Conservation (phyloP, 2,888 invertebrate genomes). For the Trissonchulus latispiculum region DNA sequence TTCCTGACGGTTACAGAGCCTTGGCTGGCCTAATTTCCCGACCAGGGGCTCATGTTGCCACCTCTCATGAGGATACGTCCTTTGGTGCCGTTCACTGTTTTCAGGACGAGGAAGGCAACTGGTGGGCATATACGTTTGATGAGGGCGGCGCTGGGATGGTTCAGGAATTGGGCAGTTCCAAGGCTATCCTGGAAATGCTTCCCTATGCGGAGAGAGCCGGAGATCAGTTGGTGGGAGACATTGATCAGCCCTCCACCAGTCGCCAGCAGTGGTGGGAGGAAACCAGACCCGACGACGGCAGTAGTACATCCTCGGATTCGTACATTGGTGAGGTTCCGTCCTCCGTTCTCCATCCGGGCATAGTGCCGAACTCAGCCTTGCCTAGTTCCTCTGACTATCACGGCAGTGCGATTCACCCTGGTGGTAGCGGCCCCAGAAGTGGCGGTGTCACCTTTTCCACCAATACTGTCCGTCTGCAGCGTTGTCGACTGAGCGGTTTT, state of each 20-base stretch:
- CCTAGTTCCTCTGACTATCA: not conserved
- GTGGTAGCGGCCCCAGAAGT: not conserved
- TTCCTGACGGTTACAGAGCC: slow-evolving; percentile 24
- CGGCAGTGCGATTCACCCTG: not conserved
- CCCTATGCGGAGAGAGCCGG: not conserved
- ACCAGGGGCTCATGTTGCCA: slow-evolving; percentile 59
- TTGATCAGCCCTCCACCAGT: not conserved
- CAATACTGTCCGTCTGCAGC: not conserved
- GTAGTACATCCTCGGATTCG: not conserved
- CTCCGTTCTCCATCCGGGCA: slow-evolving; percentile 16
- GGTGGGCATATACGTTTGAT: slow-evolving; percentile 77
- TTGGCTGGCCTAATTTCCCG: slow-evolving; percentile 37
- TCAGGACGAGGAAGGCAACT: slow-evolving; percentile 49
- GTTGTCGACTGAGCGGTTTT: not conserved
- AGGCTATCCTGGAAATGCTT: slow-evolving; percentile 10
- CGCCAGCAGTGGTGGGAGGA: not conserved
- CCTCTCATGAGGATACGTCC: slow-evolving; percentile 66
- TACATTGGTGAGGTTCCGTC: not conserved
- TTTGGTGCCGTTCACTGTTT: slow-evolving; percentile 77
- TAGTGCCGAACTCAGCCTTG: not conserved
- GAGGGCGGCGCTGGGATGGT: slow-evolving; percentile 55
- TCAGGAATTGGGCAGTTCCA: slow-evolving; percentile 34
- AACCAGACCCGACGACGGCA: slow-evolving; percentile 12
- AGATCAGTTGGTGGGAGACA: slow-evolving; percentile 19
- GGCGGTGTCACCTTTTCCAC: not conserved